Percentiles rank a stretch among this genome's conserved stretches.
phyloP scores from a whole-genome alignment of 1,140 invertebrate species.

The Hyles vespertilio region DNA sequence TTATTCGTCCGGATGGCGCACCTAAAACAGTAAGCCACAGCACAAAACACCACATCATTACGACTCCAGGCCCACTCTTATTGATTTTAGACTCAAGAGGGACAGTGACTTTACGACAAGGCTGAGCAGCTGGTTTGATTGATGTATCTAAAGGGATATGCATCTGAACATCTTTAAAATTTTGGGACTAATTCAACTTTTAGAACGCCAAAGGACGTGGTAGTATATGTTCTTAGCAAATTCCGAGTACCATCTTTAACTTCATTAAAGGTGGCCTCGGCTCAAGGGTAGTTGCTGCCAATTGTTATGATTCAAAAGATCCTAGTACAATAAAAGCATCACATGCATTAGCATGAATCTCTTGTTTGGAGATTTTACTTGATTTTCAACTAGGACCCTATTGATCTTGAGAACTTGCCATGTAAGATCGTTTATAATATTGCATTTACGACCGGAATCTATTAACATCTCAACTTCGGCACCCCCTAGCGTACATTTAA shows the following conservation, averaged over 20 bases:
- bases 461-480: slow-evolving; percentile 20
- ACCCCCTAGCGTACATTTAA: slow-evolving; percentile 20
- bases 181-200: slow-evolving; percentile 36
- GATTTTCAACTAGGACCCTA: slow-evolving; percentile 20
- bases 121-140: slow-evolving; percentile 35
- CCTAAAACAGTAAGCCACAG: too few relatives aligned
- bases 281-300: background rate
- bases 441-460: slow-evolving; percentile 30
- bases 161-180: slow-evolving; percentile 35
- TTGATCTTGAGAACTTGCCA: slow-evolving; percentile 25
- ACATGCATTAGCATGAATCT: slow-evolving; percentile 22
- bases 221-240: slow-evolving; percentile 24
- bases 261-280: slow-evolving; percentile 21
- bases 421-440: slow-evolving; percentile 28
- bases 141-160: slow-evolving; percentile 33
- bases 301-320: slow-evolving; percentile 23
- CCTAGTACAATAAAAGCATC: slow-evolving; percentile 14
- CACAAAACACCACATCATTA: too few relatives aligned
- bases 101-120: slow-evolving; percentile 38
- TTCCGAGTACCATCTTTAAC: slow-evolving; percentile 24
- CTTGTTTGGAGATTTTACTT: slow-evolving; percentile 18
- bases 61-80: too few relatives aligned
- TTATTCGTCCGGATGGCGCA: too few relatives aligned
- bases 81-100: slow-evolving; percentile 28
- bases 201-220: slow-evolving; percentile 26